Conservation (phyloP, 2,113 vertebrate genomes). For the Accipiter cooperii region DNA sequence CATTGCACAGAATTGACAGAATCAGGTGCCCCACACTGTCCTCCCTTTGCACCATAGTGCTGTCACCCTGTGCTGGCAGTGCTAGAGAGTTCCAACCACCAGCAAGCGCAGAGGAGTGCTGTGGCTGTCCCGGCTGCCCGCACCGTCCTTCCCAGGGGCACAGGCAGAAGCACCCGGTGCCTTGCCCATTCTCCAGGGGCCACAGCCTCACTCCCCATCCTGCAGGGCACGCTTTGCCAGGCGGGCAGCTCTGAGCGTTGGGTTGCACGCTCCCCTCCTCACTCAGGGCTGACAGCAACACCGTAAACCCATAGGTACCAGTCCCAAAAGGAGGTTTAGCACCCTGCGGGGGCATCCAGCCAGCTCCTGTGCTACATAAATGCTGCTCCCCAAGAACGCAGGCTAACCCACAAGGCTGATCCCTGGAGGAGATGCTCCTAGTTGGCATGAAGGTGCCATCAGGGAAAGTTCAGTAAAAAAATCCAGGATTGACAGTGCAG, state of each 20-base stretch:
- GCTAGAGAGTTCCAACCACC: background rate
- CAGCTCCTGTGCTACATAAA: background rate
- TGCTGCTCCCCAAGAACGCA: fast-evolving
- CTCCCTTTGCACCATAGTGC: fast-evolving
- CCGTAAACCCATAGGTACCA: fast-evolving
- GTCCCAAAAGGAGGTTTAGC: no score
- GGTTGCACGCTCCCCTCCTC: background rate
- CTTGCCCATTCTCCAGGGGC: background rate
- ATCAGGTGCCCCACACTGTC: fast-evolving
- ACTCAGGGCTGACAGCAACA: fast-evolving
- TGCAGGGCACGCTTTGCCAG: background rate
- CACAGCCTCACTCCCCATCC: fast-evolving
- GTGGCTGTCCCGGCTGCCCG: fast-evolving
- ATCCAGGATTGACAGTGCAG: background rate
- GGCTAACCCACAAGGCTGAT: background rate
- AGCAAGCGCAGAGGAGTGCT: background rate
- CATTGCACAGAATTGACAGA: background rate
- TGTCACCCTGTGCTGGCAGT: background rate
- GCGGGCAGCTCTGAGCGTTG: fast-evolving
- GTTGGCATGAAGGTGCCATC: fast-evolving
- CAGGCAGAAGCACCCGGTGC: background rate
- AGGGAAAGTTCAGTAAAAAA: background rate
- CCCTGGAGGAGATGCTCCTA: background rate
- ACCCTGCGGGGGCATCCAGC: background rate
- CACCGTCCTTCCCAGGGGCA: background rate